A percentile compares a stretch with the other conserved stretches of the same genome.
Evolutionary conservation across 2,113 vertebrate genomes (phyloP).

Genomic region (Vulpes ferrilata): DNA sequence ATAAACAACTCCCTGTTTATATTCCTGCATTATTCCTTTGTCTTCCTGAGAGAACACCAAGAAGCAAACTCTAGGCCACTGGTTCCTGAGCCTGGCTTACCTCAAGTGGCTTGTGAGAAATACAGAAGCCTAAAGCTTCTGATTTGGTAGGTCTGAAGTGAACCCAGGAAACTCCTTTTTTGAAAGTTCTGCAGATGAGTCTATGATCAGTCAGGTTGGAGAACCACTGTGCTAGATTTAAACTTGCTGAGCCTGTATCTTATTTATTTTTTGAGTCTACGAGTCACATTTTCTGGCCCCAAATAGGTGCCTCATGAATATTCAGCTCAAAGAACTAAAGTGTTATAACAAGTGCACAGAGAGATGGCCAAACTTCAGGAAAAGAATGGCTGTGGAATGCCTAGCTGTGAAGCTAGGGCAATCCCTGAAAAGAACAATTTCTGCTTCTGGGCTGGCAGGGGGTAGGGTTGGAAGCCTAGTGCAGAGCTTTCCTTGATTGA

Average conservation of each 20-base stretch:
- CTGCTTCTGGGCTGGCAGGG: conserved; percentile 45
- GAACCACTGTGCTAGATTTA: background rate
- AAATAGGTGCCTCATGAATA: background rate
- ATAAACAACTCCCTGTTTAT: background rate
- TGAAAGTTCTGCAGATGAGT: background rate
- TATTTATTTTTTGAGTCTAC: conserved; percentile 9
- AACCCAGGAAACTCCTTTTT: conserved; percentile 2
- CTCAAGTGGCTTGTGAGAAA: background rate
- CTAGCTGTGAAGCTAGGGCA: background rate
- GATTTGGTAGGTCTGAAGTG: background rate
- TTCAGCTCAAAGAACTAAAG: background rate
- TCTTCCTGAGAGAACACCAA: background rate
- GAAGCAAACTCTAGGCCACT: background rate
- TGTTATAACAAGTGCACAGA: conserved; percentile 3
- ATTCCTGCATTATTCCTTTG: background rate
- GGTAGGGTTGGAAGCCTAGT: background rate
- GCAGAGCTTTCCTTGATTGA: conserved; percentile 66
- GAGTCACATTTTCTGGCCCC: background rate
- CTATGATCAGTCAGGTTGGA: background rate
- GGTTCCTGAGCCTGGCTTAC: background rate
- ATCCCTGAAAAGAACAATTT: conserved; percentile 49
- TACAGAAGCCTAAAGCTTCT: background rate
- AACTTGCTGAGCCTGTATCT: background rate
- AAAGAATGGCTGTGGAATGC: background rate
- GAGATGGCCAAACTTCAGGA: background rate